phyloP scores from a whole-genome alignment of 2,888 invertebrate species.

The Campoletis raptor region DNA sequence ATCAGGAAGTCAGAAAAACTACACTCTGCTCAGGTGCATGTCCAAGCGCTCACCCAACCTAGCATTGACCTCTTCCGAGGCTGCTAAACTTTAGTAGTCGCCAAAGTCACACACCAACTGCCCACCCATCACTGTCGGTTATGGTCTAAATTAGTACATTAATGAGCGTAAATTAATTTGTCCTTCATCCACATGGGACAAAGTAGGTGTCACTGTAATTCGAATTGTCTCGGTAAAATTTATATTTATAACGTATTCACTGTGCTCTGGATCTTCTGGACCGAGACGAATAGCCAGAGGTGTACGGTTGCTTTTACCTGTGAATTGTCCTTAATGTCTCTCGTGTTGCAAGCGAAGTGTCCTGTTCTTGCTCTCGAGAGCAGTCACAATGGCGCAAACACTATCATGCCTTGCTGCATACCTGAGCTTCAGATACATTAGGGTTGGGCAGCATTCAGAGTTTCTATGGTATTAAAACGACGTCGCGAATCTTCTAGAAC shows the following conservation, averaged over 20 bases:
- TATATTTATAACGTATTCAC: not conserved
- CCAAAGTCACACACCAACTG: too few relatives aligned
- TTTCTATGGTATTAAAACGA: not conserved
- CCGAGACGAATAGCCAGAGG: not conserved
- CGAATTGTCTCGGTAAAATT: not conserved
- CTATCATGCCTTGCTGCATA: slow-evolving; percentile 20
- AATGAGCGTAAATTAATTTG: not conserved
- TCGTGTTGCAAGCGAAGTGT: not conserved
- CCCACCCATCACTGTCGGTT: too few relatives aligned
- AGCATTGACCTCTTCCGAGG: too few relatives aligned
- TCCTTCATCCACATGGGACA: not conserved
- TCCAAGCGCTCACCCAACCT: too few relatives aligned
- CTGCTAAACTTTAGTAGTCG: too few relatives aligned
- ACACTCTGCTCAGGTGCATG: too few relatives aligned
- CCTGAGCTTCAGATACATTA: slow-evolving; percentile 1
- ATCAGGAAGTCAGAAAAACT: too few relatives aligned
- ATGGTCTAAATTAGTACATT: too few relatives aligned
- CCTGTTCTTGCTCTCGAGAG: slow-evolving; percentile 26
- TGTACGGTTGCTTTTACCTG: slow-evolving; percentile 14
- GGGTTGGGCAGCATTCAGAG: slow-evolving; percentile 9
- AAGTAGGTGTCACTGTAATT: not conserved
- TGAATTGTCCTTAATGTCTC: slow-evolving; percentile 27
- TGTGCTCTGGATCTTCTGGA: not conserved
- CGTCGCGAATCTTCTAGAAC: not conserved
- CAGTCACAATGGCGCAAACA: slow-evolving; percentile 31